Conservation (phyloP, 1,140 invertebrate species). For the Drosophila melanica region DNA sequence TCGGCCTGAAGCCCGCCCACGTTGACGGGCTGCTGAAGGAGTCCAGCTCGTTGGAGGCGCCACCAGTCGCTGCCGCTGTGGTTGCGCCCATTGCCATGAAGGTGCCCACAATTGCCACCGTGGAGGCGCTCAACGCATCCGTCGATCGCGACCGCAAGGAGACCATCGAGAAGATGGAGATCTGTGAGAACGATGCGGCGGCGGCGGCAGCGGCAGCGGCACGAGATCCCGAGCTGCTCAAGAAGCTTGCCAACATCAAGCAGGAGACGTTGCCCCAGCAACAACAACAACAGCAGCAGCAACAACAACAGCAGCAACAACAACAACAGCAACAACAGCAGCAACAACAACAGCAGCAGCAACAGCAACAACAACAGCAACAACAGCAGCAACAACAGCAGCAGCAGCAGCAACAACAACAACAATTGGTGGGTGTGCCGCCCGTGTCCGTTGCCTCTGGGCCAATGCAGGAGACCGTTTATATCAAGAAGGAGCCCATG, state of each 20-base stretch:
- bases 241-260: slow-evolving; percentile 80
- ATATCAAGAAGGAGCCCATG: slow-evolving; percentile 84
- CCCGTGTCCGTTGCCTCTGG: slow-evolving; percentile 43
- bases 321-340: slow-evolving; percentile 76
- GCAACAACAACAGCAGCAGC: slow-evolving; percentile 64
- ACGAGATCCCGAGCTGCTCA: slow-evolving; percentile 78
- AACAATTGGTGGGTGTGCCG: slow-evolving; percentile 56
- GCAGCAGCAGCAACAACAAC: slow-evolving; percentile 74
- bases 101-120: slow-evolving; percentile 77
- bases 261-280: slow-evolving; percentile 66
- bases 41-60: slow-evolving; percentile 23
- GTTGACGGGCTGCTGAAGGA: slow-evolving; percentile 51
- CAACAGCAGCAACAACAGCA: slow-evolving; percentile 57
- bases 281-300: slow-evolving; percentile 36
- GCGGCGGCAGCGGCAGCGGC: slow-evolving; percentile 52
- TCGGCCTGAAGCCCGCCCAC: slow-evolving; percentile 32
- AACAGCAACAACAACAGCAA: slow-evolving; percentile 35
- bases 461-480: slow-evolving; percentile 56
- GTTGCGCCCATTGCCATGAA: slow-evolving; percentile 65
- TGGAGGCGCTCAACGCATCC: slow-evolving; percentile 77
- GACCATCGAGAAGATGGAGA: slow-evolving; percentile 74
- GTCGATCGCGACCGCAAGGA: slow-evolving; percentile 77
- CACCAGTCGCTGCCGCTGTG: slow-evolving; percentile 10
- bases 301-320: slow-evolving; percentile 55
- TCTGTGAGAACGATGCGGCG: slow-evolving; percentile 45